Evolutionary conservation across 2,888 invertebrate genomes (phyloP).

Genomic region (Geophilus truncorum): DNA sequence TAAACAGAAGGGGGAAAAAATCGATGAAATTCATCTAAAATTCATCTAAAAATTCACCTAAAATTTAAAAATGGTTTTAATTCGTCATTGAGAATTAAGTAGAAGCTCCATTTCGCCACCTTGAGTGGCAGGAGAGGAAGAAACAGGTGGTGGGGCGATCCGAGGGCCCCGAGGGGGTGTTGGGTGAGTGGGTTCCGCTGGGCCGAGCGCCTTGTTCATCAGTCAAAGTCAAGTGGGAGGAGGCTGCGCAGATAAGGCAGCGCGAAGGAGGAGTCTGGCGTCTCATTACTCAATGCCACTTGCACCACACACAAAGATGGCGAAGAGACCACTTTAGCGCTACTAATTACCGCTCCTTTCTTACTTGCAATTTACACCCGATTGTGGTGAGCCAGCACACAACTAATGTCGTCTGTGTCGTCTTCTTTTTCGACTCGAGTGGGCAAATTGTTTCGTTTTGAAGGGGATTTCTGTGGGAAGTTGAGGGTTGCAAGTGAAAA

Average conservation of each 20-base stretch:
- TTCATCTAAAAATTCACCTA: neutral
- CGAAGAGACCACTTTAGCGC: conserved; percentile 13
- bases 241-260: conserved; percentile 9
- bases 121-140: neutral
- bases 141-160: conserved; percentile 16
- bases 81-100: neutral
- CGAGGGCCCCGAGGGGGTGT: neutral
- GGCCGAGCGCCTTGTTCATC: conserved; percentile 2
- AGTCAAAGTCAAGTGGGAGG: conserved; percentile 27
- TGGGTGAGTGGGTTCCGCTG: neutral
- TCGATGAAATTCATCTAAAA: neutral
- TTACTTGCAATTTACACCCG: neutral
- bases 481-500: too few relatives aligned
- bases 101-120: neutral
- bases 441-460: too few relatives aligned
- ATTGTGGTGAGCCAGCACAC: neutral
- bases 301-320: conserved; percentile 25
- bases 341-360: conserved; percentile 1
- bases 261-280: conserved; percentile 13
- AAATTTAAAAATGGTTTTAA: neutral
- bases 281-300: conserved; percentile 27
- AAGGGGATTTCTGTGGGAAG: too few relatives aligned
- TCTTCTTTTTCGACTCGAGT: too few relatives aligned
- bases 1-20: neutral
- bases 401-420: too few relatives aligned